These are phyloP conservation scores for Tamandua tetradactyla DNA, from an alignment of 2,797 vertebrate genomes.

Conservation along the genomic window DNA sequence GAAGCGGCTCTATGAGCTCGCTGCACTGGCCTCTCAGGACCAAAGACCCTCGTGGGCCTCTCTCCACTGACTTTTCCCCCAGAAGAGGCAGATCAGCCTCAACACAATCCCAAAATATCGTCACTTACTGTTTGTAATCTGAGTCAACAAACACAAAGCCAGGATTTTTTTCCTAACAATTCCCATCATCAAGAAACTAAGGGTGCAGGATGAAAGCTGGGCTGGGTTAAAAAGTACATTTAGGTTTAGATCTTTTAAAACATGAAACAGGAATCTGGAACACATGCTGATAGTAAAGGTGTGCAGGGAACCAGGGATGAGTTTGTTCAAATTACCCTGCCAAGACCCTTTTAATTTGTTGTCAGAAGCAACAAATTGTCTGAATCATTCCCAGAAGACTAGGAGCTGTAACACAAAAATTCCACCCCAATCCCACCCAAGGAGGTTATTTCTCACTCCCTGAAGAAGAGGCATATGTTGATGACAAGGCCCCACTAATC, in stretches of 20 bases:
- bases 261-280: neutral
- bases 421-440: neutral
- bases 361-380: neutral
- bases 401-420: neutral
- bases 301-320: neutral
- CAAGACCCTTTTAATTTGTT: neutral
- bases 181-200: neutral
- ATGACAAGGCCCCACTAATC: neutral
- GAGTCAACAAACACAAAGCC: slow-evolving; percentile 31
- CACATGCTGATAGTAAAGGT: neutral
- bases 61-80: neutral
- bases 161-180: neutral
- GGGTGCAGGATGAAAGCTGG: neutral
- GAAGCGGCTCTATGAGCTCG: neutral
- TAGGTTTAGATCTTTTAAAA: neutral
- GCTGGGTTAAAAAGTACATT: neutral
- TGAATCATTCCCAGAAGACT: neutral
- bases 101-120: neutral
- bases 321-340: neutral
- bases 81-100: neutral
- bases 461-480: neutral
- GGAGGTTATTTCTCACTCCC: neutral
- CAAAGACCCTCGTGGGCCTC: neutral
- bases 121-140: neutral
- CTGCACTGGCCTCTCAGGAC: neutral